Evolutionary conservation across 2,113 vertebrate genomes (phyloP).

Genomic region (Colossoma macropomum): DNA sequence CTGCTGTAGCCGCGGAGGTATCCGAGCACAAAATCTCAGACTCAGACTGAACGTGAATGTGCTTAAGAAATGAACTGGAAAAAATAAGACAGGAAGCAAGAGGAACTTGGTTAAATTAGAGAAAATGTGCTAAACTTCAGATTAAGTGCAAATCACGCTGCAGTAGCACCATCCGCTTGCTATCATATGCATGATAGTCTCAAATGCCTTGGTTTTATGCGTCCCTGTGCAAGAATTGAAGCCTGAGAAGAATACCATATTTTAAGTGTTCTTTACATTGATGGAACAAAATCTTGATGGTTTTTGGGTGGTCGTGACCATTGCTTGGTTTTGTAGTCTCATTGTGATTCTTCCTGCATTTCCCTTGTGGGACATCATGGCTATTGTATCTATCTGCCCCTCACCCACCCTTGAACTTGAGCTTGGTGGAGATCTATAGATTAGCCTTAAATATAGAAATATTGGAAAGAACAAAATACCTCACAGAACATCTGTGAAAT

Average conservation of each 20-base stretch:
- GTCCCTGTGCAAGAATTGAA: background rate
- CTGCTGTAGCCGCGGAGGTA: slow-evolving; percentile 3
- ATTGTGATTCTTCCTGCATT: background rate
- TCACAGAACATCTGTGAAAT: background rate
- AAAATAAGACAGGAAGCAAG: background rate
- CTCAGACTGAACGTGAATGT: background rate
- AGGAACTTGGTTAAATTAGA: background rate
- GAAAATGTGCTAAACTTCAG: background rate
- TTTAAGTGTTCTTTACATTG: background rate
- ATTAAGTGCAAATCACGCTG: background rate
- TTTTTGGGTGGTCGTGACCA: background rate
- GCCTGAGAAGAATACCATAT: background rate
- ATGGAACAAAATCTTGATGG: background rate
- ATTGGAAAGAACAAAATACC: background rate
- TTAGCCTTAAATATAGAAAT: slow-evolving; percentile 3
- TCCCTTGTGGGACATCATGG: background rate
- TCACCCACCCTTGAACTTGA: slow-evolving; percentile 50
- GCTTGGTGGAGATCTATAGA: slow-evolving; percentile 29
- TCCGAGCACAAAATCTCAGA: slow-evolving; percentile 6
- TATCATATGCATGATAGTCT: background rate
- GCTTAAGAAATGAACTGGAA: background rate
- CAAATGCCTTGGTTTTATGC: background rate
- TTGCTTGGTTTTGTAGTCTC: background rate
- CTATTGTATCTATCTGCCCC: slow-evolving; percentile 2
- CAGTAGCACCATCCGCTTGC: background rate